These are phyloP conservation scores for Protobothrops flavoviridis DNA, from an alignment of 2,113 vertebrate species.

Conservation along the genomic window DNA sequence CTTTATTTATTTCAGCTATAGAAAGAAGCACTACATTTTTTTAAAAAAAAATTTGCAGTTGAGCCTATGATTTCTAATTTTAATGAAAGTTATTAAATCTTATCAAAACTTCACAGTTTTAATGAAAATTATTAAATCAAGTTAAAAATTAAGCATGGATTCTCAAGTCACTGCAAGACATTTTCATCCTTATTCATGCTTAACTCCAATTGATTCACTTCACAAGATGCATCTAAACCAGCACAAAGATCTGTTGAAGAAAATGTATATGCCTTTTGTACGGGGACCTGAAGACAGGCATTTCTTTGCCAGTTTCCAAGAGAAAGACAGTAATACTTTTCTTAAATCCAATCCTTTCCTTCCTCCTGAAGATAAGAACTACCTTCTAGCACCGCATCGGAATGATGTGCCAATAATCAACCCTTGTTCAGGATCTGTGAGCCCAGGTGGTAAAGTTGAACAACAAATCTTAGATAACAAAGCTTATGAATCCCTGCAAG, in stretches of 20 bases:
- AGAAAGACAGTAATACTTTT: slow-evolving; percentile 53
- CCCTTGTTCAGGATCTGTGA: slow-evolving; percentile 67
- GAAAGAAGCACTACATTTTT: not conserved
- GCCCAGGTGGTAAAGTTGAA: slow-evolving; percentile 61
- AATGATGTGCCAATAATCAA: slow-evolving; percentile 62
- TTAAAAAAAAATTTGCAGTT: not conserved
- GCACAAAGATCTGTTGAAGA: slow-evolving; percentile 31
- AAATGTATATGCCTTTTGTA: slow-evolving; percentile 49
- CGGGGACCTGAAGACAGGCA: slow-evolving; percentile 50
- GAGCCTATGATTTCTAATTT: not conserved
- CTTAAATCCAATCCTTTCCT: slow-evolving; percentile 55
- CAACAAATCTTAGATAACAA: slow-evolving; percentile 55
- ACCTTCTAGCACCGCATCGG: slow-evolving; percentile 57
- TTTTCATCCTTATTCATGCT: slow-evolving; percentile 26
- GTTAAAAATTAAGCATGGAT: not conserved
- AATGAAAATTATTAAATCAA: slow-evolving; percentile 6
- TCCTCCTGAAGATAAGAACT: not conserved
- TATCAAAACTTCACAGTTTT: not conserved
- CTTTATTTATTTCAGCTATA: not conserved
- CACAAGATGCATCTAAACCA: slow-evolving; percentile 24
- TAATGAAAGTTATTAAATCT: slow-evolving; percentile 15
- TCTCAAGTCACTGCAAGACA: slow-evolving; percentile 29
- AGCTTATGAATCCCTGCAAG: slow-evolving; percentile 49
- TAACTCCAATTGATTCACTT: not conserved
- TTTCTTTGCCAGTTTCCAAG: slow-evolving; percentile 51